A percentile compares a stretch with the other conserved stretches of the same genome.
Evolutionary conservation across 2,113 vertebrate genomes (phyloP).

Genomic region (Antigone vipio): DNA sequence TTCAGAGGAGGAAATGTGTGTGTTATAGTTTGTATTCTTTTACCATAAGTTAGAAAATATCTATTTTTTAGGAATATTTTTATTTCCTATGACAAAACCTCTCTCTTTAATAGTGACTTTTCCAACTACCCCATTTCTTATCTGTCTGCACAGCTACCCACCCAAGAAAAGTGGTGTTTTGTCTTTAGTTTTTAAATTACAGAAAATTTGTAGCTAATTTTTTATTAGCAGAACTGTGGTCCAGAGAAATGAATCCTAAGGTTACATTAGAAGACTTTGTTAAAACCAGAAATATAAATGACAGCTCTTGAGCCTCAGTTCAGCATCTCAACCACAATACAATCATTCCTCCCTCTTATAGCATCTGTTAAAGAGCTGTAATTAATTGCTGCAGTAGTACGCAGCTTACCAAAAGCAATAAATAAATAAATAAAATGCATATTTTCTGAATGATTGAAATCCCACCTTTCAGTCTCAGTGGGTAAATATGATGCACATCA

Average conservation of each 20-base stretch:
- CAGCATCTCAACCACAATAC: neutral
- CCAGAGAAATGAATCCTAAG: neutral
- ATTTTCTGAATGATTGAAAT: slow-evolving; percentile 4
- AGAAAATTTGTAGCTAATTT: neutral
- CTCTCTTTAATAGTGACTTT: neutral
- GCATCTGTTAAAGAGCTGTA: neutral
- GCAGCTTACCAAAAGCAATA: slow-evolving; percentile 23
- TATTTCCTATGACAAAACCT: neutral
- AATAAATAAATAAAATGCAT: slow-evolving; percentile 1
- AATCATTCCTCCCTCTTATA: neutral
- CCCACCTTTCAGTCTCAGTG: slow-evolving; percentile 11
- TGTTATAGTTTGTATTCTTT: neutral
- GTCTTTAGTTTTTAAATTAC: neutral
- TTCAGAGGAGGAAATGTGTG: neutral
- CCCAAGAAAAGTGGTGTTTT: neutral
- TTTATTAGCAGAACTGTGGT: neutral
- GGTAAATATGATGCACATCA: slow-evolving; percentile 45
- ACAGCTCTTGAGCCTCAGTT: neutral
- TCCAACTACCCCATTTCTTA: neutral
- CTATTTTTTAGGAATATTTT: neutral
- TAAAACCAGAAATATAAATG: neutral
- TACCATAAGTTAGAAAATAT: neutral
- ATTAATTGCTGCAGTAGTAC: slow-evolving; percentile 38
- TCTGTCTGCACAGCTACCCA: neutral
- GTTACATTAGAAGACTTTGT: neutral